Evolutionary conservation across 2,797 vertebrate genomes (phyloP), one percentile per base, ranked within the genome.

Genomic region (Cryptoblepharus egeriae): DNA sequence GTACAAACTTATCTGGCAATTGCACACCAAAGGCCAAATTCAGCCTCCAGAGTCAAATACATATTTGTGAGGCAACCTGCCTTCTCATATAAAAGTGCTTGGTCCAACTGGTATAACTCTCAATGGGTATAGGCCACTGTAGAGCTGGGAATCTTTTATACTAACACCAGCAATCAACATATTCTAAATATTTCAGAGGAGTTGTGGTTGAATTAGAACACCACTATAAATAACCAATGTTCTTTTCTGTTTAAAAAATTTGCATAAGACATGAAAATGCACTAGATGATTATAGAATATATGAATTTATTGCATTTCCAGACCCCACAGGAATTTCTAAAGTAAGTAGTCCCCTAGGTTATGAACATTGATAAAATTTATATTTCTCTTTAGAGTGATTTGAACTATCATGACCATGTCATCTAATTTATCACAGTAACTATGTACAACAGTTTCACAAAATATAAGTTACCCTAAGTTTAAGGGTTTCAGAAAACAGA

Each of bases 251-350:
- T 86, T 74, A 83, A 73, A 85, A n/a, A 20, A 60, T 58, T 16
- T 49, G 30, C 32, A 74, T 83, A 99, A 98, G 98, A 91, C 98
- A 98, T 55, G 97, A 99, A 94, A 98, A 97, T 90, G 98, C 98
- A 85, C 95, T 96, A 9, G 97, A 98, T 93, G 98, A 99, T 93
- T 99, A 98, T 87, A 98, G 98, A 71, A 98, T 99, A 91, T 99
- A 99, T 49, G 98, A 99, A 93, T 99, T 99, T 93, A 96, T 99
- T 60, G 94, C 97, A 84, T 95, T 98, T 92, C 97, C 98, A 63
- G 97, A 97, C 82, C 95, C 95, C 93, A 94, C 96, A 87, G 95
- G 94, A 58, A 96, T 96, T 61, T 91, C 96, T 68, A 96, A 95
- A 96, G 98, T 99, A 93, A 52, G 95, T 95, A 72, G 79, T 82